Evolutionary conservation across 1,140 invertebrate genomes (phyloP), one percentile per base, ranked within the genome.

Genomic region (Micrasema longulum): DNA sequence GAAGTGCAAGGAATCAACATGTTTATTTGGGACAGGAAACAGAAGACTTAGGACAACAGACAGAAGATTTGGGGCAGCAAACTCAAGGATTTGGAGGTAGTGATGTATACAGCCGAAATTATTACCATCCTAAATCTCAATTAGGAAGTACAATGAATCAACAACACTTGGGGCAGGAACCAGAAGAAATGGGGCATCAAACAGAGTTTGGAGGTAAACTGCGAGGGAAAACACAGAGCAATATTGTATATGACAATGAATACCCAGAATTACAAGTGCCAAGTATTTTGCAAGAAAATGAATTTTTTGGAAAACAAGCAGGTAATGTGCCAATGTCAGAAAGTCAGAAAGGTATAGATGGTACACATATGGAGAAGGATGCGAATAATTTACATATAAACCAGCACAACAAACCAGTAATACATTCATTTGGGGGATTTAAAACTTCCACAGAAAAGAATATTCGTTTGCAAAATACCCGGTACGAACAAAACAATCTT

Each of bases 161-260:
- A 1, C 12, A 53, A 35, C 38, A 45, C 22, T 16, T 48, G 38
- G 55, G 52, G 2, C 73, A 72, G 41, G 47, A 69, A 36, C 23
- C 31, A 10, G 22, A 62, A 67, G 71, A 67, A 12, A 48, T 67
- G 18, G 70, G 62, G n/a, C 71, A 73, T n/a, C 64, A 68, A 64
- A 70, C 68, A 36, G 41, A 45, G 16, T 43, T 18, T 16, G 48
- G 23, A 52, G 48, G 23, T 3, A 11, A 18, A 7, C 18, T 3
- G 5, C 35, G 35, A 41, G 16, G 18, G 5, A 47, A 48, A 66
- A 68, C 48, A 38, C 20, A 70, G 62, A 35, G 63, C 10, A 66
- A 66, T 23, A 52, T 66, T 52, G 63, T 36, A 20, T 31, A 60
- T 20, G 55, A 60, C 20, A 41, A 38, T 41, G 41, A 41, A 60